Percentiles rank a stretch among this genome's conserved stretches.
These are phyloP conservation scores for Stegophylla sp. DNA, from an alignment of 2,888 invertebrate genomes.

Conservation along the genomic window DNA sequence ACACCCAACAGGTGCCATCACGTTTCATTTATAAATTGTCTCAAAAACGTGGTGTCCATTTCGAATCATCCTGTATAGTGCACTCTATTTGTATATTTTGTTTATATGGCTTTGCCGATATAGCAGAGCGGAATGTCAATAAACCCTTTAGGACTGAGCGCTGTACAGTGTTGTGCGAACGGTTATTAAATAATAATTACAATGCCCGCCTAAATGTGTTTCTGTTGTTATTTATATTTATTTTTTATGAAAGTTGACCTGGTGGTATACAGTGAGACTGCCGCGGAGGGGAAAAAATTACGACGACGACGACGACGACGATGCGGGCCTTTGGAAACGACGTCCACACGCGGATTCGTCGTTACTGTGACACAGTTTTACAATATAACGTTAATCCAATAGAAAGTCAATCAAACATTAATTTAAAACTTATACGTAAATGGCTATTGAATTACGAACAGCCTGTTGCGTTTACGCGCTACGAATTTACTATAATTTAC, in stretches of 20 bases:
- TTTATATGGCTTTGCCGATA: neutral
- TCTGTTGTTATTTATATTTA: neutral
- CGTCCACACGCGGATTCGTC: neutral
- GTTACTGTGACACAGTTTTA: neutral
- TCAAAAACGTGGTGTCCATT: too few species aligned
- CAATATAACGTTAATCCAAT: slow-evolving; percentile 3
- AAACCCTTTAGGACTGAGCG: neutral
- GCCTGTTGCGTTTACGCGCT: neutral
- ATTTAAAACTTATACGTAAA: neutral
- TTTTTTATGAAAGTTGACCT: neutral
- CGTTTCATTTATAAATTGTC: too few species aligned
- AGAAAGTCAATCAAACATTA: slow-evolving; percentile 7
- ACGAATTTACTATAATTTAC: neutral
- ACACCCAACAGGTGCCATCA: too few species aligned
- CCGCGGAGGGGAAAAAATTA: neutral
- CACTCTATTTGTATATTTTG: neutral
- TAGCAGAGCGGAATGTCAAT: neutral
- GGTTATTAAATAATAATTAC: neutral
- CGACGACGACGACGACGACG: neutral
- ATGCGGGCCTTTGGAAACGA: slow-evolving; percentile 1
- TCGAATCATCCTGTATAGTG: too few species aligned
- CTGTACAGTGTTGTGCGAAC: neutral
- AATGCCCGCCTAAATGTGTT: neutral
- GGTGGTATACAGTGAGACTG: neutral
- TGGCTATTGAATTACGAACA: neutral